Base-by-base conservation (phyloP, 2,113 vertebrate genomes). In the Tachysurus vachellii region DNA sequence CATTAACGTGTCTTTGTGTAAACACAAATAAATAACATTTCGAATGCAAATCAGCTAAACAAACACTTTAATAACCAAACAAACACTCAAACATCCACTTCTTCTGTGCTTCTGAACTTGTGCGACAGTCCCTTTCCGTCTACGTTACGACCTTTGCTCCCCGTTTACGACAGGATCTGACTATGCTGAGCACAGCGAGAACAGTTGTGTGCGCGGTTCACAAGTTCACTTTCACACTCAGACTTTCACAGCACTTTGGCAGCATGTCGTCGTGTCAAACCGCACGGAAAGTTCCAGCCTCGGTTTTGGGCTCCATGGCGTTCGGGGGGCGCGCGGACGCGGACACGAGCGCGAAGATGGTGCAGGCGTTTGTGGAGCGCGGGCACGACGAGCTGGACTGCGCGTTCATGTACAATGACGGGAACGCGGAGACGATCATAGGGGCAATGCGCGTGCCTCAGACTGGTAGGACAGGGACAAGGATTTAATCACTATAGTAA, bases 301-400 rank as follows among this genome's bases (percentile, higher is more conserved):
- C 96, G 2, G 89, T 98, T 47, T 94, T 99, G 91, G 98, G 98
- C 6, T 94, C 96, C 3, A 97, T 97, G 97, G 96, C 96, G 88
- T 95, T 99, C 86, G 98, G 98, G 0, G 95, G 96, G 0, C 95
- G 96, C 3, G 95, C 94, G 0, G 95, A 96, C 85, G 91, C 92
- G 8, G 89, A 91, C 28, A 87, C 91, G 70, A 97, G 97, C 87
- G 91, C 89, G 19, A 92, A 90, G 19, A 90, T 97, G 88, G 95
- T 98, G 83, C 91, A 92, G 4, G 90, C 91, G 42, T 99, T 98
- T 90, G 84, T 96, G 86, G 89, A 85, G 11, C 94, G 95, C 5
- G 97, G 96, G 0, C 89, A 98, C 92, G 85, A 68, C 0, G 93
- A 94, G 12, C 42, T 99, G 91, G 98, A 99, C 92, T 97, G 96